These are phyloP conservation scores for Tauraco hartlaubi DNA, from an alignment of 2,797 vertebrate genomes.

Conservation along the genomic window DNA sequence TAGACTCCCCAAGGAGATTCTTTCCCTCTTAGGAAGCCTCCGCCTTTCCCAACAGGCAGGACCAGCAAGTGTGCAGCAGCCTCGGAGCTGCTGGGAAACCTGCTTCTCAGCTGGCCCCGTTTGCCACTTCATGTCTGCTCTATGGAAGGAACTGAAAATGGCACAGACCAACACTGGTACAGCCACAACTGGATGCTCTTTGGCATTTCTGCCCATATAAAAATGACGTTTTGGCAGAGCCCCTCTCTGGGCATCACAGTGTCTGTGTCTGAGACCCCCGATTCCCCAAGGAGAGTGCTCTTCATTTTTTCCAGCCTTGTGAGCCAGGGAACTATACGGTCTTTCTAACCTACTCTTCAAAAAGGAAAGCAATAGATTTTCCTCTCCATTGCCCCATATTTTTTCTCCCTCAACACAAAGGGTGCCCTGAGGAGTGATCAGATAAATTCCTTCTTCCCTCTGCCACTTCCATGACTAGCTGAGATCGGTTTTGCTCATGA, in stretches of 20 bases:
- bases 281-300: fast-evolving
- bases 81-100: background rate
- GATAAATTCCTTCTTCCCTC: background rate
- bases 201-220: background rate
- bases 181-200: background rate
- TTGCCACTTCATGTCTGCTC: fast-evolving
- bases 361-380: background rate
- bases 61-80: background rate
- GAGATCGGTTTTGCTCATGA: background rate
- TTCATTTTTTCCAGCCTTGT: background rate
- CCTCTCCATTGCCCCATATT: background rate
- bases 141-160: background rate
- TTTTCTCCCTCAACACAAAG: background rate
- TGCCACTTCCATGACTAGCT: background rate
- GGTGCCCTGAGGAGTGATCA: background rate
- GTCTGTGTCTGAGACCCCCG: background rate
- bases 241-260: background rate
- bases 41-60: background rate
- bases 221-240: background rate
- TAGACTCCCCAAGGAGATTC: no score
- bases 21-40: background rate
- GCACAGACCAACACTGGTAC: background rate
- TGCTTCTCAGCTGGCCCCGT: background rate
- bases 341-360: background rate
- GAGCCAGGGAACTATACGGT: background rate